These are phyloP conservation scores for Trachymyrmex cornetzi DNA, from an alignment of 1,140 invertebrate genomes.

Conservation along the genomic window DNA sequence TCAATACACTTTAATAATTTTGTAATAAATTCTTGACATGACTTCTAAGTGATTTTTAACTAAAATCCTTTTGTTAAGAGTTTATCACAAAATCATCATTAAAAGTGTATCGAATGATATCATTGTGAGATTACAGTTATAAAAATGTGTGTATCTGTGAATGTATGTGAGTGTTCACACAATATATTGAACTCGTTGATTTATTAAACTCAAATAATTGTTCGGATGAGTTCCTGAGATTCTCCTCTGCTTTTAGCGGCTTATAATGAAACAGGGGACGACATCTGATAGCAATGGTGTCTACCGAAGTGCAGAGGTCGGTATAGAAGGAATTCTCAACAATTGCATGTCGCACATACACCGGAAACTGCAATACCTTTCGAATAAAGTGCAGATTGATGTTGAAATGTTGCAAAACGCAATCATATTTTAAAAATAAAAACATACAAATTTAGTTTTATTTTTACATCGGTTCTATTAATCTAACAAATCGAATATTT, in stretches of 20 bases:
- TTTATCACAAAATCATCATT: no score
- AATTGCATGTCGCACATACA: neutral
- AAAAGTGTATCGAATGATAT: no score
- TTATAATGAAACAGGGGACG: slow-evolving; percentile 22
- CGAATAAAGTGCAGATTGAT: neutral
- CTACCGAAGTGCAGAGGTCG: slow-evolving; percentile 36
- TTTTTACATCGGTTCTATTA: neutral
- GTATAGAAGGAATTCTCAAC: slow-evolving; percentile 56
- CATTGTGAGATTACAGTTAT: no score
- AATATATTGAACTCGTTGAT: neutral
- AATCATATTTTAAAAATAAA: neutral
- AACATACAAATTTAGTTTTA: neutral
- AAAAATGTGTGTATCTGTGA: neutral
- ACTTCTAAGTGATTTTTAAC: no score
- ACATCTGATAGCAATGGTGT: slow-evolving; percentile 56
- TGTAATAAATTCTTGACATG: no score
- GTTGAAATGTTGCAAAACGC: neutral
- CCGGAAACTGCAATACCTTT: slow-evolving; percentile 45
- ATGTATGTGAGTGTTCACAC: neutral
- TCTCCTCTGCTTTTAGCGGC: neutral
- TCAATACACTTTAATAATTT: no score
- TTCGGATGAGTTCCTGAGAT: neutral
- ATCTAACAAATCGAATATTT: neutral
- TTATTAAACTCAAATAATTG: neutral
- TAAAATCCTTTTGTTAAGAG: no score